Base-by-base conservation (phyloP, 2,113 vertebrate species). In the Lucifuga dentata region DNA sequence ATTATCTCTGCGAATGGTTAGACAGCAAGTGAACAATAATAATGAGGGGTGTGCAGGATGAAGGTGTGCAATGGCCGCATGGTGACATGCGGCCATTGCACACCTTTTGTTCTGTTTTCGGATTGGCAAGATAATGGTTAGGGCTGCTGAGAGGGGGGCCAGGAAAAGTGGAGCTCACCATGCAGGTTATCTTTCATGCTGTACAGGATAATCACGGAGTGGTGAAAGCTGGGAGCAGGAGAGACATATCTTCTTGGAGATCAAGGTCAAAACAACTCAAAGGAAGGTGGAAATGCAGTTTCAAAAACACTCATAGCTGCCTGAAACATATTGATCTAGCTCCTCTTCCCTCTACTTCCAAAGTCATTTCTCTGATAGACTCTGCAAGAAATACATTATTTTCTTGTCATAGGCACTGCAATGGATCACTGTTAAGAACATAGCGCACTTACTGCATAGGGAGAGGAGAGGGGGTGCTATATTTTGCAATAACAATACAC, bases 211-310 rank as follows among this genome's bases (percentile, higher is more conserved):
- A 92, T 92, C 85, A 92, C 56, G 46, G 76, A 80, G 86, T 75
- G 73, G 65, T 81, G 83, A 87, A 82, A 85, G 79, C 86, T 16
- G 44, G 56, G 73, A 79, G 76, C 79, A 66, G 78, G 80, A 49
- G 45, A 88, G 88, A 83, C 84, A 53, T 88, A 90, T 90, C 88
- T 87, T 81, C 82, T 81, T 76, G 49, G 84, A 88, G 87, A 91
- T 92, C 90, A 91, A 92, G 90, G 88, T 92, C 90, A 92, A 88
- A 92, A 88, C 90, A 92, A 89, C 89, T 91, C 85, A 84, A 84
- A 86, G 80, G 84, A 87, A 87, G 87, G 86, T 88, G 84, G 88
- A 88, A 91, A 90, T 90, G 89, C 83, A 75, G 84, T 86, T 87
- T 90, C 73, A 81, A 83, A 88, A 91, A 90, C 86, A 90, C 83